A percentile compares a stretch with the other conserved stretches of the same genome.
Evolutionary conservation across 2,888 invertebrate species (phyloP).

Genomic region (Amorpha juglandis): DNA sequence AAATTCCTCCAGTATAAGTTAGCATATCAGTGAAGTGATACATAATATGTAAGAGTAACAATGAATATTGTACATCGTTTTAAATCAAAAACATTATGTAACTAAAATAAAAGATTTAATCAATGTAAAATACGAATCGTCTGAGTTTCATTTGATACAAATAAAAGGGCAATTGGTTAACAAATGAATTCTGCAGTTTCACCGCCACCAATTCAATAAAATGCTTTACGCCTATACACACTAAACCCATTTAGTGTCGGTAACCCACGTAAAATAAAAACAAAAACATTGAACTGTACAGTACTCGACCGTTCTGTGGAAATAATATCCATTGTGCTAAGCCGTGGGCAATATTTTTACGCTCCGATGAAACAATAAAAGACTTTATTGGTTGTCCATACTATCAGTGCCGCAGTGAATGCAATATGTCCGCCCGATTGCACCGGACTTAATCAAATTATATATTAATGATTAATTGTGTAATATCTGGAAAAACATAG

Average conservation of each 20-base stretch:
- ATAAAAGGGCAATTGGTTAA: conserved; percentile 1
- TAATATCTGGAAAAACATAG: conserved; percentile 6
- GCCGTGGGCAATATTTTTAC: conserved; percentile 57
- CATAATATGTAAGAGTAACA: too few species aligned
- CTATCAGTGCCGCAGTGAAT: conserved; percentile 45
- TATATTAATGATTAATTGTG: conserved; percentile 28
- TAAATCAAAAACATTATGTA: too few species aligned
- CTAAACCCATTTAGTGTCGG: conserved; percentile 50
- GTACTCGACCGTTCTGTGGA: conserved; percentile 40
- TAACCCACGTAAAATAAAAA: conserved; percentile 45
- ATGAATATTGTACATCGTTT: too few species aligned
- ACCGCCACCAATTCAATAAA: conserved; percentile 46
- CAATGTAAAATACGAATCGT: background rate
- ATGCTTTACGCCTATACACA: conserved; percentile 44
- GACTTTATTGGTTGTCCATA: conserved; percentile 50
- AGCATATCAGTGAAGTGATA: too few species aligned
- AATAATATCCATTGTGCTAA: conserved; percentile 57
- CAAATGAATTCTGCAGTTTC: conserved; percentile 32
- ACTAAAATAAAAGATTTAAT: background rate
- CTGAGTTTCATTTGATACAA: background rate
- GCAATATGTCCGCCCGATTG: conserved; percentile 43
- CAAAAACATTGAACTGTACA: conserved; percentile 40
- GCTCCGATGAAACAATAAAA: conserved; percentile 52
- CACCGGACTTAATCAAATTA: conserved; percentile 41
- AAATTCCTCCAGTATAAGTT: too few species aligned